Evolutionary conservation across 2,113 vertebrate genomes (phyloP).

Genomic region (Proteles cristata): DNA sequence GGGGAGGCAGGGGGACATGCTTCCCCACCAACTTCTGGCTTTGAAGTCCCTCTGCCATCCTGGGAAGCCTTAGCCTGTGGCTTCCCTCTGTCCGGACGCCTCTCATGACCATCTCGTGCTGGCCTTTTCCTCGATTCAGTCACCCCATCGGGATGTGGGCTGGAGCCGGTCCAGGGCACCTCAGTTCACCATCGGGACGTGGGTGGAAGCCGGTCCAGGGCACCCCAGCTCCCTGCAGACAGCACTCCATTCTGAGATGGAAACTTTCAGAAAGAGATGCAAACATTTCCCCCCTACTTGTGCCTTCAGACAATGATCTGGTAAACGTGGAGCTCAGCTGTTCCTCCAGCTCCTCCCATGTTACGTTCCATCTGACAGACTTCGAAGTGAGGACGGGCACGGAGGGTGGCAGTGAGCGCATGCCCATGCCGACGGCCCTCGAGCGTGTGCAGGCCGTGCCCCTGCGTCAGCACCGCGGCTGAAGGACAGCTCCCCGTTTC

Average conservation of each 20-base stretch:
- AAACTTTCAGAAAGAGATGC: not conserved
- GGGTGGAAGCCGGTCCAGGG: not conserved
- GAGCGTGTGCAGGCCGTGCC: not conserved
- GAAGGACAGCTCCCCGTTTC: not conserved
- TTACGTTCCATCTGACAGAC: accelerated
- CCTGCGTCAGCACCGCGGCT: not conserved
- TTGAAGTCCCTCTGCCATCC: accelerated
- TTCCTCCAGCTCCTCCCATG: not conserved
- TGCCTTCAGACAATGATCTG: not conserved
- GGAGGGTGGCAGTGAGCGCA: accelerated
- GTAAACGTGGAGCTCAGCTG: not conserved
- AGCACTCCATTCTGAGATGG: not conserved
- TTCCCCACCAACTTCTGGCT: too few relatives aligned
- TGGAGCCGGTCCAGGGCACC: not conserved
- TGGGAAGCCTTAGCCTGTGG: not conserved
- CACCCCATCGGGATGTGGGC: accelerated
- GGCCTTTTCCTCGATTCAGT: accelerated
- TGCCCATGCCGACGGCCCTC: accelerated
- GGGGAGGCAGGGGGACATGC: accelerated
- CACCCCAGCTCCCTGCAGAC: accelerated
- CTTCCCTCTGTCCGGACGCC: accelerated
- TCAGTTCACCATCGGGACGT: not conserved
- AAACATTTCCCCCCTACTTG: accelerated
- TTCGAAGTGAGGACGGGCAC: not conserved
- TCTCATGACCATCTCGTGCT: accelerated